Evolutionary conservation across 2,888 invertebrate species (phyloP).

Genomic region (Dryobotodes eremita): DNA sequence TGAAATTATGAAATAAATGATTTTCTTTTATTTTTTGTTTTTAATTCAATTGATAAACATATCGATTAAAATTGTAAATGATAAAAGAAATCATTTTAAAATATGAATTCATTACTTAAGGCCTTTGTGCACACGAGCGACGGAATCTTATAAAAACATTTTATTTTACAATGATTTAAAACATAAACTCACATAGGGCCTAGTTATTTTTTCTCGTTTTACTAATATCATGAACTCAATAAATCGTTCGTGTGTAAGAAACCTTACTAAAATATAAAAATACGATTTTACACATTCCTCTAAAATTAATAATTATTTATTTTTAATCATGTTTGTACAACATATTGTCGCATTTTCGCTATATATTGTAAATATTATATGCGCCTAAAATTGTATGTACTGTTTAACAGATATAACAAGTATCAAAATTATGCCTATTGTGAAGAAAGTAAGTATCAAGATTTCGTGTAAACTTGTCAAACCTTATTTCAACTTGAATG

Average conservation of each 20-base stretch:
- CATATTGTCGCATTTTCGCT: conserved; percentile 49
- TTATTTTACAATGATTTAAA: background rate
- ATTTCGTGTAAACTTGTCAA: background rate
- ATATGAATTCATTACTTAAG: conserved; percentile 23
- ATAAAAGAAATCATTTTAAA: conserved; percentile 8
- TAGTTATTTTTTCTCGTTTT: background rate
- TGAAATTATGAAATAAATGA: conserved; percentile 10
- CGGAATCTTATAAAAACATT: background rate
- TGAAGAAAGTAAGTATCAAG: conserved; percentile 36
- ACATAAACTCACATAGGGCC: background rate
- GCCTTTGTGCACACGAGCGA: conserved; percentile 4
- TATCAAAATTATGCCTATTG: conserved; percentile 35
- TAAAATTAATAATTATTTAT: conserved; percentile 54
- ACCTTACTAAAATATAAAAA: conserved; percentile 49
- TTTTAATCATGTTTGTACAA: conserved; percentile 48
- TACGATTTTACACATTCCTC: conserved; percentile 69
- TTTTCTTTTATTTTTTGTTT: conserved; percentile 37
- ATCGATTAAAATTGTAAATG: conserved; percentile 65
- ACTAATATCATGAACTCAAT: background rate
- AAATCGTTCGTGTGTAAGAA: conserved; percentile 16
- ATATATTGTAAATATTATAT: conserved; percentile 55
- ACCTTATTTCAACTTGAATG: background rate
- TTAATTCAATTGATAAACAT: conserved; percentile 34
- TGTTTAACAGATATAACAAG: conserved; percentile 45
- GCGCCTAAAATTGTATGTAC: conserved; percentile 43